phyloP scores from a whole-genome alignment of 2,113 vertebrate genomes.

The Colaptes auratus region DNA sequence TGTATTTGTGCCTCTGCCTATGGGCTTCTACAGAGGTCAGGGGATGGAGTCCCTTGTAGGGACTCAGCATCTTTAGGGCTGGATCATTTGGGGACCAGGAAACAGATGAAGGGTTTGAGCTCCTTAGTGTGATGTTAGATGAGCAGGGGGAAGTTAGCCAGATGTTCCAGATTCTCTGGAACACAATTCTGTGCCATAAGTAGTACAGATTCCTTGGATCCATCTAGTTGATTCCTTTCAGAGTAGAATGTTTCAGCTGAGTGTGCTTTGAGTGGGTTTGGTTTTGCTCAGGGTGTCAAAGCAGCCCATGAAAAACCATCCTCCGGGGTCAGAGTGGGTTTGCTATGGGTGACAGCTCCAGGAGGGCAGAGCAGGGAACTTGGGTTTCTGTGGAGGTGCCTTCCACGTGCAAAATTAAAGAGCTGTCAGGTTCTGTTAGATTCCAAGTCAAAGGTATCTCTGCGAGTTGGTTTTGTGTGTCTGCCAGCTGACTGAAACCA shows the following conservation, averaged over 20 bases:
- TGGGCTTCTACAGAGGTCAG: background rate
- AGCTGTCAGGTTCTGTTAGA: background rate
- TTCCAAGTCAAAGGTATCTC: background rate
- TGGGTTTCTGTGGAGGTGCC: background rate
- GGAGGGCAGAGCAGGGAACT: background rate
- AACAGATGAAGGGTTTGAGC: background rate
- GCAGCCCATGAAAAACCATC: background rate
- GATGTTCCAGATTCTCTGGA: background rate
- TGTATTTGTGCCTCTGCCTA: background rate
- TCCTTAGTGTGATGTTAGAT: background rate
- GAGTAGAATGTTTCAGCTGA: background rate
- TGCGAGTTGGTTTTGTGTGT: background rate
- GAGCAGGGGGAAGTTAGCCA: background rate
- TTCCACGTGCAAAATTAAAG: background rate
- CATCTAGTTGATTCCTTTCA: background rate
- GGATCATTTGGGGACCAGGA: background rate
- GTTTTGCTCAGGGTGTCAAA: background rate
- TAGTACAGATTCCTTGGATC: too few relatives aligned
- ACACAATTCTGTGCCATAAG: background rate
- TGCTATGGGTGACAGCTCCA: background rate
- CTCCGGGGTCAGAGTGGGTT: background rate
- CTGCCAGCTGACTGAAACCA: background rate
- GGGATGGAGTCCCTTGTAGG: too few relatives aligned
- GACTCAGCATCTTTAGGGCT: background rate
- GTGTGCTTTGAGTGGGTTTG: background rate